These are phyloP conservation scores for Dysidea cf. avara DNA, from an alignment of 37 sponge, comb jelly and placozoan genomes.

Conservation along the genomic window DNA sequence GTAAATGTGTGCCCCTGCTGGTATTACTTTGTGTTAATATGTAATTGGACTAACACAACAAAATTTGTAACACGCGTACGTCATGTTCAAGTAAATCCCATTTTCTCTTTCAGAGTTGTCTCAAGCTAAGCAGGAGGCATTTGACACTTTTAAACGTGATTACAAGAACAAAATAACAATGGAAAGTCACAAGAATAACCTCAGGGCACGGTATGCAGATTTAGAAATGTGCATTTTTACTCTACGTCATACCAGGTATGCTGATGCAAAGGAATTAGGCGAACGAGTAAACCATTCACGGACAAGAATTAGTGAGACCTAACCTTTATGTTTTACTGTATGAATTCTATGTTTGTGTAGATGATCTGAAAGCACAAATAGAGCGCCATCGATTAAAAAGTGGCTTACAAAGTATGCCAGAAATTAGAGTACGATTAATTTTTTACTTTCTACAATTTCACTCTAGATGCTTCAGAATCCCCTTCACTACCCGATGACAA, in stretches of 20 bases:
- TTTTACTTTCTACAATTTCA: no score
- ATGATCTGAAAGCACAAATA: conserved; percentile 73
- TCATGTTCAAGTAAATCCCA: conserved; percentile 1
- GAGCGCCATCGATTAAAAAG: conserved; percentile 59
- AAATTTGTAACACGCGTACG: background rate
- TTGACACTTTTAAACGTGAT: conserved; percentile 83
- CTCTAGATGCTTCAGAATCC: no score
- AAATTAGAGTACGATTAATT: no score
- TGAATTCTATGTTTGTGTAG: conserved; percentile 19
- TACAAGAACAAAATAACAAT: conserved; percentile 65
- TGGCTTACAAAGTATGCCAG: conserved; percentile 49
- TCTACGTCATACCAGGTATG: conserved; percentile 44
- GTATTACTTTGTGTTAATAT: background rate
- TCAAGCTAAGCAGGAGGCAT: conserved; percentile 93
- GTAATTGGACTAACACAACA: background rate
- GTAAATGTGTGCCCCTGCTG: conserved; percentile 2
- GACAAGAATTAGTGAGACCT: conserved; percentile 79
- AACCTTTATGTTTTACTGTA: background rate
- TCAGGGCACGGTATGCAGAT: conserved; percentile 73
- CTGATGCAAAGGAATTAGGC: conserved; percentile 91
- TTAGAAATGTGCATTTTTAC: no score
- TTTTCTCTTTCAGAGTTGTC: conserved; percentile 58
- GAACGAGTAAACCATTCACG: conserved; percentile 79
- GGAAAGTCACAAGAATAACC: conserved; percentile 76
- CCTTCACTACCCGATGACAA: background rate